phyloP scores from a whole-genome alignment of 1,140 invertebrate genomes.

The Eurosta solidaginis region DNA sequence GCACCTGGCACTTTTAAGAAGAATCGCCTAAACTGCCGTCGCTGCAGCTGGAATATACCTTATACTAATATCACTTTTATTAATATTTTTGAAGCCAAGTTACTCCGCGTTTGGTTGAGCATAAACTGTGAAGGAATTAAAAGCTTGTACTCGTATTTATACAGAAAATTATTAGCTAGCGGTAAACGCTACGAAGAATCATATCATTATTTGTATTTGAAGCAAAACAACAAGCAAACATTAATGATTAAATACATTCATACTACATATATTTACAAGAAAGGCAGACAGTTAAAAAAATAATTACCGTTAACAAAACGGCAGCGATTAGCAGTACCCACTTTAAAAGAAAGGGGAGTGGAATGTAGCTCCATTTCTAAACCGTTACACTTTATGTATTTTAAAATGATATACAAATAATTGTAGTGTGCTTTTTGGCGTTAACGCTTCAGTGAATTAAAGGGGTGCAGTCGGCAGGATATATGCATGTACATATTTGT shows the following conservation, averaged over 20 bases:
- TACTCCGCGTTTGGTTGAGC: neutral
- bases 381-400: conserved; percentile 47
- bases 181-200: neutral
- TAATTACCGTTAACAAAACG: conserved; percentile 54
- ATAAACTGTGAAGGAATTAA: neutral
- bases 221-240: neutral
- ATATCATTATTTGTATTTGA: too few species aligned
- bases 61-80: neutral
- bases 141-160: neutral
- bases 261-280: neutral
- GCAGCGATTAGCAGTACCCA: conserved; percentile 30
- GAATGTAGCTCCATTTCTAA: conserved; percentile 44
- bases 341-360: neutral
- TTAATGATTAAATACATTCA: too few species aligned
- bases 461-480: neutral
- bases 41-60: too few species aligned
- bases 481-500: neutral
- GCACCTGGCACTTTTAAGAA: too few species aligned
- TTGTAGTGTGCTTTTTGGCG: conserved; percentile 25
- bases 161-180: neutral
- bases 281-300: conserved; percentile 52
- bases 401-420: conserved; percentile 29
- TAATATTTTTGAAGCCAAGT: neutral
- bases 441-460: neutral
- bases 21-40: too few species aligned